Conservation (phyloP, 2,113 vertebrate genomes). For the Lota lota region DNA sequence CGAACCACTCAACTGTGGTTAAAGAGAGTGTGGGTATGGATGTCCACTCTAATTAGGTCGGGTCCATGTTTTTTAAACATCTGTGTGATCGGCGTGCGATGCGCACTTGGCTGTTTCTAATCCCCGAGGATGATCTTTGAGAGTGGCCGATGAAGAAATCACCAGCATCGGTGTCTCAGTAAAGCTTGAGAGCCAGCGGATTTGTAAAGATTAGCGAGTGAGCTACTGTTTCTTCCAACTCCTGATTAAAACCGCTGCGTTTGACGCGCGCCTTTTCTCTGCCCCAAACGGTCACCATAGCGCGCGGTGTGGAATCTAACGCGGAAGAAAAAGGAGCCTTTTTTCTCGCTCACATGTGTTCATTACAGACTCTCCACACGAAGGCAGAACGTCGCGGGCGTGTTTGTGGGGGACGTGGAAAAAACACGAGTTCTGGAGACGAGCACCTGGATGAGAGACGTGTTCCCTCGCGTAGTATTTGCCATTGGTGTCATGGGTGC, state of each 20-base stretch:
- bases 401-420: too few species aligned
- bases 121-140: conserved; percentile 56
- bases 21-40: too few species aligned
- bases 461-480: too few species aligned
- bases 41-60: too few species aligned
- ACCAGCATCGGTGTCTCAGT: conserved; percentile 49
- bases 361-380: too few species aligned
- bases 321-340: neutral
- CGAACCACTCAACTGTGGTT: too few species aligned
- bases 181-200: conserved; percentile 57
- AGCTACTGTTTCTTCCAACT: conserved; percentile 66
- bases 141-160: conserved; percentile 58
- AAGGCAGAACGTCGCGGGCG: too few species aligned
- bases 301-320: neutral
- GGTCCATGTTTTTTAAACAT: neutral
- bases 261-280: conserved; percentile 45
- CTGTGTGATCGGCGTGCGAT: conserved; percentile 15
- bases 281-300: conserved; percentile 6
- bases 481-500: too few species aligned
- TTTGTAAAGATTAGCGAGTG: conserved; percentile 70
- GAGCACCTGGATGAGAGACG: too few species aligned
- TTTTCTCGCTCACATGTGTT: neutral
- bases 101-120: conserved; percentile 15
- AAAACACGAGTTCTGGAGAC: too few species aligned
- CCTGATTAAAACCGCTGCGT: conserved; percentile 41